A percentile compares a stretch with the other conserved stretches of the same genome.
Evolutionary conservation across 2,797 vertebrate genomes (phyloP).

Genomic region (Melanotaenia trifasciata): DNA sequence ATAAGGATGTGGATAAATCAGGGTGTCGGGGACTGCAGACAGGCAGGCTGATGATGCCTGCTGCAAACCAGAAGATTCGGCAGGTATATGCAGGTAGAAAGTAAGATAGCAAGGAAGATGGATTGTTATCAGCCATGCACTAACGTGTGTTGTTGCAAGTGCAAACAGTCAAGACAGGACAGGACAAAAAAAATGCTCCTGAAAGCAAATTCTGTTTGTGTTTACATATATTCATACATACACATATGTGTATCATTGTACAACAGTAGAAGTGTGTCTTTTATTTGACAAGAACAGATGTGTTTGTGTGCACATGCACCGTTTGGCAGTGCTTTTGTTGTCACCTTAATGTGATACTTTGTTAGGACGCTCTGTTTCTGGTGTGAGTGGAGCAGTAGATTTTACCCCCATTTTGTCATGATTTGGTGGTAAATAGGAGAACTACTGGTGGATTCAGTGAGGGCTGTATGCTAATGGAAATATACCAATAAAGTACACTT

Average conservation of each 20-base stretch:
- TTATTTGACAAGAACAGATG: slow-evolving; percentile 62
- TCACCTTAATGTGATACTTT: slow-evolving; percentile 17
- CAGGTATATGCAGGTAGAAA: slow-evolving; percentile 56
- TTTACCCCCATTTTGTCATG: background rate
- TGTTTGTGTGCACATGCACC: slow-evolving; percentile 14
- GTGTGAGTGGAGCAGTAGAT: slow-evolving; percentile 2
- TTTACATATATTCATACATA: slow-evolving; percentile 48
- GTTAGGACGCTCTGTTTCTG: background rate
- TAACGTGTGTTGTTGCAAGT: slow-evolving; percentile 65
- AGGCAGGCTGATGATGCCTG: slow-evolving; percentile 13
- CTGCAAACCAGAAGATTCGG: slow-evolving; percentile 4
- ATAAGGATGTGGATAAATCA: slow-evolving; percentile 30
- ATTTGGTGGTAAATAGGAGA: slow-evolving; percentile 4
- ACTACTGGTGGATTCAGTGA: background rate
- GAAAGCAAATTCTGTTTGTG: slow-evolving; percentile 45
- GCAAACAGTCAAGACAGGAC: slow-evolving; percentile 66
- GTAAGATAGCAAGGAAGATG: slow-evolving; percentile 45
- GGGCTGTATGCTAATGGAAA: slow-evolving; percentile 12
- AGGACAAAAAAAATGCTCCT: slow-evolving; percentile 27
- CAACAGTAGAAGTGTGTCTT: slow-evolving; percentile 63
- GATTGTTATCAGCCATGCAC: slow-evolving; percentile 68
- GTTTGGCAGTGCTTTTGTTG: slow-evolving; percentile 27
- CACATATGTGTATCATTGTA: slow-evolving; percentile 61
- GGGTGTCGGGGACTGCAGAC: slow-evolving; percentile 24
- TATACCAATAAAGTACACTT: background rate